Percentiles rank a stretch among this genome's conserved stretches.
Conservation (phyloP, 37 sponge, comb jelly and placozoan species). For the Mnemiopsis leidyi region DNA sequence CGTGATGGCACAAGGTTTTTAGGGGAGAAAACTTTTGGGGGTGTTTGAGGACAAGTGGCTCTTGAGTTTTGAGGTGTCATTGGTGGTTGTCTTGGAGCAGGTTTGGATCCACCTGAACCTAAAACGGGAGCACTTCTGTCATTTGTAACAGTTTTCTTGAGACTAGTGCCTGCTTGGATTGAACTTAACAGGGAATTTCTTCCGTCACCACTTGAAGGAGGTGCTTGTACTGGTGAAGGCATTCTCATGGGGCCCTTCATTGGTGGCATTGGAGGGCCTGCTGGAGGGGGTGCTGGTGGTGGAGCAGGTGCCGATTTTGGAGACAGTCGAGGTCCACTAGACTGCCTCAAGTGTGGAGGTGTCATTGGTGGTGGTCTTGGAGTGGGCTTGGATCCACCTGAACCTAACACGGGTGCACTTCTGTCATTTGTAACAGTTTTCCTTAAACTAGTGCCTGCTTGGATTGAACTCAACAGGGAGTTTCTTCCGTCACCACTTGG, state of each 20-base stretch:
- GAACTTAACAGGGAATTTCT: background rate
- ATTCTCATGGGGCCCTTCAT: background rate
- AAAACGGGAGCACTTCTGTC: slow-evolving; percentile 11
- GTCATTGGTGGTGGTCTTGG: background rate
- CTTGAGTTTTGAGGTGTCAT: background rate
- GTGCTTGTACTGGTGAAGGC: slow-evolving; percentile 17
- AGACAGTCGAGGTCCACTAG: background rate
- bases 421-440: background rate
- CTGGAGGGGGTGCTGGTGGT: background rate
- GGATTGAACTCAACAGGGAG: background rate
- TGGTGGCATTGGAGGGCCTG: background rate
- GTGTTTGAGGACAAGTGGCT: background rate
- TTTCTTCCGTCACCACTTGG: background rate
- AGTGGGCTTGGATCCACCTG: background rate
- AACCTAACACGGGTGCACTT: slow-evolving; percentile 9
- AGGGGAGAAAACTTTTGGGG: background rate
- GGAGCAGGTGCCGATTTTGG: background rate
- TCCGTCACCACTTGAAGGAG: background rate
- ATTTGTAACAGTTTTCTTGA: slow-evolving; percentile 32
- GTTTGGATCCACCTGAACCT: background rate
- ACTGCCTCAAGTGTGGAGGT: background rate
- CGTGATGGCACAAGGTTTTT: background rate
- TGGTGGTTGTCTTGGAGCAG: background rate
- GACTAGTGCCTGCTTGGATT: background rate
- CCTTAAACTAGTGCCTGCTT: background rate